Evolutionary conservation across 2,113 vertebrate species (phyloP), one percentile per base, ranked within the genome.

Genomic region (Natator depressus): DNA sequence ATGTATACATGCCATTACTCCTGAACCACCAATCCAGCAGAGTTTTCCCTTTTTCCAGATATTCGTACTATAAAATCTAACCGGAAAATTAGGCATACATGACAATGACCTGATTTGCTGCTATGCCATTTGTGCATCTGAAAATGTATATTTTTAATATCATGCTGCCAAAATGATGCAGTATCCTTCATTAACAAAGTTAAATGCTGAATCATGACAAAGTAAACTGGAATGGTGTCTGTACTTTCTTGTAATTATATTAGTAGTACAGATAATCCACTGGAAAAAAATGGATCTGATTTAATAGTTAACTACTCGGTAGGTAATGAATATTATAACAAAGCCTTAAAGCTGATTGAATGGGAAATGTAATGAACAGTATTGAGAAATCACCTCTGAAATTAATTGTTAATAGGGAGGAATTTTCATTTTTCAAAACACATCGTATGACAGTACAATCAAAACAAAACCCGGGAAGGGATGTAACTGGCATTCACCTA

Each of bases 341-440:
- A 94, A 96, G 95, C 93, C 59, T 72, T 97, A 96, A 94, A 97
- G 97, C 97, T 88, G 93, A 76, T 95, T 95, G 93, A 14, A 12
- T 82, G 94, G 95, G 95, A 96, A 83, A 93, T 85, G 85, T 88
- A 97, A 97, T 96, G 95, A 97, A 90, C 88, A 89, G 86, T 83
- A 95, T 94, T 97, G 96, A 69, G 94, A 97, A 98, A 98, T 95
- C 59, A 79, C 82, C 87, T 94, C 83, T 93, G 80, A 94, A 97
- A 96, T 80, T 91, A 97, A 94, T 90, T 96, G 96, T 94, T 98
- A 92, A 94, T 78, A 91, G 96, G 96, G 89, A 97, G 96, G 84
- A 93, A 97, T 92, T 53, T 89, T 96, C 96, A 96, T 97, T 98
- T 94, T 96, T 97, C 94, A 96, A 97, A 97, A 97, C 87, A 95